Conservation (phyloP, 2,113 vertebrate species). For the Alethe castanea region DNA sequence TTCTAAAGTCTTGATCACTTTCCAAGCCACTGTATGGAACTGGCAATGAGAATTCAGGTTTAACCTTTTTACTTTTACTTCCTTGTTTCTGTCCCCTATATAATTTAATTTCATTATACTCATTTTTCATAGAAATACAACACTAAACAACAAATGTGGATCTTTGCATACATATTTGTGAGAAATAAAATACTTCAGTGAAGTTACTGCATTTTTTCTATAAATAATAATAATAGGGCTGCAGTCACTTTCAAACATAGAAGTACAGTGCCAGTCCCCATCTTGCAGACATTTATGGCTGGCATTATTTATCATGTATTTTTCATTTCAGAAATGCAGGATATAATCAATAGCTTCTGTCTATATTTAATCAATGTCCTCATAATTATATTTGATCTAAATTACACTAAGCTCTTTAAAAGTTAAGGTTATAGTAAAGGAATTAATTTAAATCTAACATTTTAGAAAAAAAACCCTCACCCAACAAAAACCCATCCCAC, state of each 20-base stretch:
- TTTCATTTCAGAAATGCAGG: not conserved
- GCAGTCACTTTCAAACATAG: not conserved
- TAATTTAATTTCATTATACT: not conserved
- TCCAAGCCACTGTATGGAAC: not conserved
- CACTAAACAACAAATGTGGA: not conserved
- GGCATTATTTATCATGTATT: not conserved
- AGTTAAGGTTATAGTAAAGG: not conserved
- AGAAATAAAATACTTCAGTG: not conserved
- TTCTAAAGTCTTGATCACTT: not conserved
- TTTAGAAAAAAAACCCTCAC: not conserved
- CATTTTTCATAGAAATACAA: not conserved
- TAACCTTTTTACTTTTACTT: not conserved
- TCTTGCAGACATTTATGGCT: not conserved
- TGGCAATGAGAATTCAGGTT: not conserved
- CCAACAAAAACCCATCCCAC: not conserved
- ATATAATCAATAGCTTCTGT: not conserved
- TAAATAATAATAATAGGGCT: not conserved
- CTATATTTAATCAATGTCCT: not conserved
- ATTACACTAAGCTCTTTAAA: not conserved
- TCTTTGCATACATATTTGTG: not conserved
- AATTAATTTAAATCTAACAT: not conserved
- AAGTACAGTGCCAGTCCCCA: not conserved
- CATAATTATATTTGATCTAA: not conserved
- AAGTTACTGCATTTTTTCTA: not conserved
- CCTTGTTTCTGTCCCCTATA: not conserved